Evolutionary conservation across 2,797 vertebrate species (phyloP), one percentile per base, ranked within the genome.

Genomic region (Peromyscus attwateri): DNA sequence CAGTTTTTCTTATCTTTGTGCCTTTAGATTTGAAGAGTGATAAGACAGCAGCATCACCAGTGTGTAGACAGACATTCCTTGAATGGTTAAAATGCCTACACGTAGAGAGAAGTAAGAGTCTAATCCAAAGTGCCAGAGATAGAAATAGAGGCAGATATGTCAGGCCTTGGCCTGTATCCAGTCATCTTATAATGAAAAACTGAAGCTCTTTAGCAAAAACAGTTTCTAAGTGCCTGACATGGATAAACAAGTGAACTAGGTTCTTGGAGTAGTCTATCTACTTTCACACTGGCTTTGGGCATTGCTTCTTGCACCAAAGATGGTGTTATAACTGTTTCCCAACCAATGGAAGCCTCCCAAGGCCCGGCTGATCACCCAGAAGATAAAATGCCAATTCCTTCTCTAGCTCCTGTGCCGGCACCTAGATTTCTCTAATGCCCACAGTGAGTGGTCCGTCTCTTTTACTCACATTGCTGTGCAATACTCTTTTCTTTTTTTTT

Each of bases 401-500:
- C 12, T 2, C 27, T 55, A 31, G 80, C 29, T 40, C 75, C 16
- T 2, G 5, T 64, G 27, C 8, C 6, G 66, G 40, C 25, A 4
- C 0, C 21, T 73, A 77, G n/a, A 57, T 34, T 75, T 80, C 23
- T 89, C 75, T n/a, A 71, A 90, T 31, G 4, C 31, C 14, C 17
- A 23, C 2, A 2, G 2, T 13, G 2, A 2, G 3, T 13, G 2
- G 52, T 34, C 25, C 6, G 2, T 31, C 16, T 17, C 3, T 75
- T 31, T 70, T 73, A 7, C 17, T 84, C 19, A 64, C 14, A 14
- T 12, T 87, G 3, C 19, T 29, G 3, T 10, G 5, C 12, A 76
- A 34, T 16, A 8, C 14, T 46, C 2, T 52, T 23, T 25, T 29
- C 2, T 16, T n/a, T n/a, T n/a, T n/a, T n/a, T n/a, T n/a, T n/a